A percentile compares a stretch with the other conserved stretches of the same genome.
Evolutionary conservation across 2,113 vertebrate genomes (phyloP).

Genomic region (Lamprotornis superbus): DNA sequence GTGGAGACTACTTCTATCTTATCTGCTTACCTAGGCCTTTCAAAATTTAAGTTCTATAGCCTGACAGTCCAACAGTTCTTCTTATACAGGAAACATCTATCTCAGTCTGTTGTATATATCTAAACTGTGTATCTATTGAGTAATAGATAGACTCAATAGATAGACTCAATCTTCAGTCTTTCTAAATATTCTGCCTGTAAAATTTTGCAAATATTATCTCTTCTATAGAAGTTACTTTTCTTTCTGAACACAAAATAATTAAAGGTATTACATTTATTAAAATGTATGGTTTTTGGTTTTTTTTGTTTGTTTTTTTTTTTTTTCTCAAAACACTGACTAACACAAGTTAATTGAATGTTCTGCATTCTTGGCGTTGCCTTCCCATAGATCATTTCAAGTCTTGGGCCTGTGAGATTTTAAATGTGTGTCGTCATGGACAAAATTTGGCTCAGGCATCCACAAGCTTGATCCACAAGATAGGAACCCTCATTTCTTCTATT

Average conservation of each 20-base stretch:
- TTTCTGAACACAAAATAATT: not conserved
- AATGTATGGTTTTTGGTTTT: not conserved
- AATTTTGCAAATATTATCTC: not conserved
- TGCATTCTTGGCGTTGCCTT: not conserved
- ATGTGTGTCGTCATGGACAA: not conserved
- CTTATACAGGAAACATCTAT: not conserved
- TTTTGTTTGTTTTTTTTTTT: not conserved
- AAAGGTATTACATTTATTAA: not conserved
- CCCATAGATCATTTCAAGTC: not conserved
- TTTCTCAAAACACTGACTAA: not conserved
- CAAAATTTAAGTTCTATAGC: not conserved
- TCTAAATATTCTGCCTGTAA: not conserved
- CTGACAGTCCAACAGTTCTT: not conserved
- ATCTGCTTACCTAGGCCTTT: not conserved
- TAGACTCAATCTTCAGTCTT: not conserved
- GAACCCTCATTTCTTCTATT: not conserved
- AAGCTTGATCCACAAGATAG: not conserved
- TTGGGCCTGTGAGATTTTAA: not conserved
- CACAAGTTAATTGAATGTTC: not conserved
- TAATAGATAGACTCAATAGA: too few relatives aligned
- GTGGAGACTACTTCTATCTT: not conserved
- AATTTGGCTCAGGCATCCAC: not conserved
- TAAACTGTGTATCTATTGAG: not conserved
- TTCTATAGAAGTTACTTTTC: not conserved
- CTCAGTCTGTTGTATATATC: not conserved